Evolutionary conservation across 2,888 invertebrate species (phyloP), one percentile per base, ranked within the genome.

Genomic region (Catocala fraxini): DNA sequence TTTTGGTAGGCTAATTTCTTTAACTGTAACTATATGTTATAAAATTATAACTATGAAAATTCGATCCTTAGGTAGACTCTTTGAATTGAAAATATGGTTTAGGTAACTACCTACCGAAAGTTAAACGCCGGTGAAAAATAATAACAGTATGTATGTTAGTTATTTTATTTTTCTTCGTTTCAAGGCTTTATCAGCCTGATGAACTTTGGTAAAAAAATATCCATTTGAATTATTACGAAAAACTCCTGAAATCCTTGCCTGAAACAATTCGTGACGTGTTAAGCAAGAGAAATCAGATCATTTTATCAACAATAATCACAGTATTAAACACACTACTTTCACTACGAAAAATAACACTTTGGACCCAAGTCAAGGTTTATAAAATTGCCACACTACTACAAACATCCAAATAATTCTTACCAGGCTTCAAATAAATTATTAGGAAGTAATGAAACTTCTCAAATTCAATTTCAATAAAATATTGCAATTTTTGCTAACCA

Each of bases 251-350:
- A 76, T 68, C 61, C 53, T 66, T 54, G 54, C 60, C 66, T 76
- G 63, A 75, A 82, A 77, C 72, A 70, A 78, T 72, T 75, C 65
- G 65, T 85, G 87, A 85, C 85, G 88, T 80, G 88, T 88, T 7
- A 86, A 83, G 85, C 82, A 86, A 86, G 88, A 86, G 88, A 90
- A 89, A 89, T 89, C 81, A 75, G 73, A 77, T 70, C 73, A 63
- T 69, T 70, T 60, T 55, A 63, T 13, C 56, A 69, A 53, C 68
- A 70, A 74, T 51, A 68, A 70, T 67, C 53, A 55, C 55, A 66
- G 52, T 35, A 52, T 51, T 55, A 48, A 25, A 67, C 42, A 60
- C 51, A 47, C 51, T 75, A 77, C 77, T 77, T 77, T 77, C 77
- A 77, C 77, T 75, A 51, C 13, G 6, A 6, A 12, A 48, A 10